phyloP scores from a whole-genome alignment of 2,888 invertebrate species.

The Mesorhabditis spiculigera region DNA sequence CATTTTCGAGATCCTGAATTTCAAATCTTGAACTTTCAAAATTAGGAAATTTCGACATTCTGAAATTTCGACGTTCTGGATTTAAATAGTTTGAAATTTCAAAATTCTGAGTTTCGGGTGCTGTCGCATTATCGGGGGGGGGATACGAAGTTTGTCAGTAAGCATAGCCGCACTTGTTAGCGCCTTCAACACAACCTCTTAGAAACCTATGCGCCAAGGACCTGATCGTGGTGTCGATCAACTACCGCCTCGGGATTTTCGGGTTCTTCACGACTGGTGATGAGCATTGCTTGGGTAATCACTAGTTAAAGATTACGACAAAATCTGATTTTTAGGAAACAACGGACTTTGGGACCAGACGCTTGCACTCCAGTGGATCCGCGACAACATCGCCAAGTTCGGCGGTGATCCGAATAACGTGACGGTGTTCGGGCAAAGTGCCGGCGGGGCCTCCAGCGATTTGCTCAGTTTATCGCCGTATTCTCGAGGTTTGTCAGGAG shows the following conservation, averaged over 20 bases:
- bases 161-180: no score
- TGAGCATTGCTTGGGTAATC: slow-evolving; percentile 20
- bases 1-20: no score
- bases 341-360: slow-evolving; percentile 54
- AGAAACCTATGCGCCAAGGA: slow-evolving; percentile 48
- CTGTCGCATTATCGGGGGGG: no score
- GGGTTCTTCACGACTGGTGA: slow-evolving; percentile 42
- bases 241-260: slow-evolving; percentile 48
- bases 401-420: slow-evolving; percentile 51
- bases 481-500: slow-evolving; percentile 24
- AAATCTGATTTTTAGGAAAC: slow-evolving; percentile 30
- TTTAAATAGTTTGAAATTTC: no score
- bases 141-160: no score
- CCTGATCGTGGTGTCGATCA: slow-evolving; percentile 46
- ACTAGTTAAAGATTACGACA: not conserved
- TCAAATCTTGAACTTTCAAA: no score
- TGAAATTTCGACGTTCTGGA: no score
- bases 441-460: slow-evolving; percentile 44
- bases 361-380: slow-evolving; percentile 51
- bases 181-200: slow-evolving; percentile 18
- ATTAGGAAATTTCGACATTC: no score
- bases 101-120: no score
- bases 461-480: slow-evolving; percentile 37
- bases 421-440: slow-evolving; percentile 54
- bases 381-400: slow-evolving; percentile 46